phyloP scores from a whole-genome alignment of 2,797 vertebrate species.

The Chelidonichthys spinosus region DNA sequence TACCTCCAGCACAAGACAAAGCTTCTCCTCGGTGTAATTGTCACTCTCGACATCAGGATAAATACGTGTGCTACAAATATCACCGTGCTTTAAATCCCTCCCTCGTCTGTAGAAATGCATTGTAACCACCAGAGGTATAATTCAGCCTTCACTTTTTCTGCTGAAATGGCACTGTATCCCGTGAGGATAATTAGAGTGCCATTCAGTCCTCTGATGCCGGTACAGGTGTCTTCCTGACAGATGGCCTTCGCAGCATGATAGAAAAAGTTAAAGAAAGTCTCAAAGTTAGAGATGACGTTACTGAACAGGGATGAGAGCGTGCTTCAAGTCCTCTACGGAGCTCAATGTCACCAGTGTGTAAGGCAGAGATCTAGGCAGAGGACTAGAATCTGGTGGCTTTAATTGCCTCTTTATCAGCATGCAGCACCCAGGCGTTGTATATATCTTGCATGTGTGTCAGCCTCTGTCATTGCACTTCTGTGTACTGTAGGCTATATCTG shows the following conservation, averaged over 20 bases:
- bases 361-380: slow-evolving; percentile 19
- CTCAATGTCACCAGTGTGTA: slow-evolving; percentile 37
- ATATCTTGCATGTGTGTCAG: slow-evolving; percentile 9
- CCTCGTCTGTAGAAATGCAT: not conserved
- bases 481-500: slow-evolving; percentile 36
- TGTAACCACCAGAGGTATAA: not conserved
- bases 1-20: not conserved
- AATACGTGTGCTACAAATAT: not conserved
- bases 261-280: slow-evolving; percentile 28
- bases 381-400: slow-evolving; percentile 55
- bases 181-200: slow-evolving; percentile 19
- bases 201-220: slow-evolving; percentile 11
- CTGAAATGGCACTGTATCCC: not conserved
- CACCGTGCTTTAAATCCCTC: not conserved
- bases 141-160: slow-evolving; percentile 4
- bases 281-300: slow-evolving; percentile 6
- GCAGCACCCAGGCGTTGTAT: slow-evolving; percentile 41
- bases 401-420: slow-evolving; percentile 72
- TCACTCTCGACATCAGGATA: not conserved
- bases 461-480: slow-evolving; percentile 25
- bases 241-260: slow-evolving; percentile 30
- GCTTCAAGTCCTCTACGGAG: slow-evolving; percentile 13
- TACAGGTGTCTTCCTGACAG: slow-evolving; percentile 39
- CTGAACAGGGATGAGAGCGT: not conserved
- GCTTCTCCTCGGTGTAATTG: not conserved